Evolutionary conservation across 1,140 invertebrate genomes (phyloP), one percentile per base, ranked within the genome.

Genomic region (Antheraea mylitta): DNA sequence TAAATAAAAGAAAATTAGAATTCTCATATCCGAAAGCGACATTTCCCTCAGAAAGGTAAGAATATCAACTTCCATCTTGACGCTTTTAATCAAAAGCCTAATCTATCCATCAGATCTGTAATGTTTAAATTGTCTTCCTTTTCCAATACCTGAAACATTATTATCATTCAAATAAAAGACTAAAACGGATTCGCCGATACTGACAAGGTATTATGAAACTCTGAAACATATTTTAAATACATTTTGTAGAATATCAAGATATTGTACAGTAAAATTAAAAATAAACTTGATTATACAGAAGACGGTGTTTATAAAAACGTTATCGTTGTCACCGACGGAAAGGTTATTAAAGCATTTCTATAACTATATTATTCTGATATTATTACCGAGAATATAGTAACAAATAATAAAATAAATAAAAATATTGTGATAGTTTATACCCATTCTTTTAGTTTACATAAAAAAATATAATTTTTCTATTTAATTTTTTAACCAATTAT

Each of bases 271-370:
- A 45, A 67, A 71, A 71, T 71, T 48, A 71, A 71, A 71, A 71
- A 58, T 70, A 71, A 71, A 71, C 69, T 67, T 65, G 36, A 67
- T 71, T 70, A 64, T 65, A 48, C 63, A 22, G 59, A 67, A 71
- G 59, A 70, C 65, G 65, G 42, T 66, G 65, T 59, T 53, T 58
- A 59, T 42, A 59, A 30, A 67, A 59, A 58, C 66, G 61, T 60
- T 71, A 19, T 22, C 18, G 18, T 61, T 53, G 10, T 53, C 16
- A 16, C 45, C 13, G 45, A 53, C 11, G 45, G 45, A 16, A 53
- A 6, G 45, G 2, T 53, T 53, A 53, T 13, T 53, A 53, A 53
- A 16, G 11, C 5, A 53, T 53, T 53, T 16, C 13, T 53, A 53
- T 53, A 16, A 53, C 16, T 53, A 53, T 53, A n/a, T 16, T 53